Percentiles rank a stretch among this genome's conserved stretches.
Evolutionary conservation across 1,140 invertebrate genomes (phyloP).

Genomic region (Achroia grisella): DNA sequence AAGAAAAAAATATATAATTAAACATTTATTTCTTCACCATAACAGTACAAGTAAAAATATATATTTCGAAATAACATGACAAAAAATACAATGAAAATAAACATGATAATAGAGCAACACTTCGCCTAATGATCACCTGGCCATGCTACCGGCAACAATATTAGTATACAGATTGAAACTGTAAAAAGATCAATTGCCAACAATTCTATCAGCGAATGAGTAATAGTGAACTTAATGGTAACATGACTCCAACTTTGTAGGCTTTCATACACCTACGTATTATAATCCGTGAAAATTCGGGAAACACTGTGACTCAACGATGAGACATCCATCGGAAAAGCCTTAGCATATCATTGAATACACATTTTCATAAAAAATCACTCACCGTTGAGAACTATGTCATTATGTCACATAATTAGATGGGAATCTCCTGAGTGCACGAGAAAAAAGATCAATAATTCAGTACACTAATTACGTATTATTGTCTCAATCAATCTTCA

Average conservation of each 20-base stretch:
- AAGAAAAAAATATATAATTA: too few relatives aligned
- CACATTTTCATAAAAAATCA: slow-evolving; percentile 12
- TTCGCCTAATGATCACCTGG: too few relatives aligned
- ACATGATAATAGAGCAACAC: too few relatives aligned
- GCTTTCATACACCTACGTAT: slow-evolving; percentile 45
- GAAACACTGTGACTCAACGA: slow-evolving; percentile 60
- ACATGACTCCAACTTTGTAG: slow-evolving; percentile 53
- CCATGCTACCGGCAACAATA: too few relatives aligned
- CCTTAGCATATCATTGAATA: slow-evolving; percentile 5
- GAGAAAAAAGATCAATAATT: slow-evolving; percentile 16
- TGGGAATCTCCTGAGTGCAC: slow-evolving; percentile 42
- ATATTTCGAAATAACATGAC: too few relatives aligned
- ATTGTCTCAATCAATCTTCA: background rate
- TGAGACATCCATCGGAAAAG: slow-evolving; percentile 43
- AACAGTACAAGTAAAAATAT: too few relatives aligned
- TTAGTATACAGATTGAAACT: too few relatives aligned
- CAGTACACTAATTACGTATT: background rate
- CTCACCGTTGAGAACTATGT: slow-evolving; percentile 56
- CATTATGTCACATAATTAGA: slow-evolving; percentile 44
- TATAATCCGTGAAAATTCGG: slow-evolving; percentile 51
- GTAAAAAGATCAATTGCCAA: too few relatives aligned
- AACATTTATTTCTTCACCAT: too few relatives aligned
- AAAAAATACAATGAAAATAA: too few relatives aligned
- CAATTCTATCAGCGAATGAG: slow-evolving; percentile 26
- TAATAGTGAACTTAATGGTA: slow-evolving; percentile 37